These are phyloP conservation scores for Ericerus pela DNA, from an alignment of 1,140 invertebrate species.

Conservation along the genomic window DNA sequence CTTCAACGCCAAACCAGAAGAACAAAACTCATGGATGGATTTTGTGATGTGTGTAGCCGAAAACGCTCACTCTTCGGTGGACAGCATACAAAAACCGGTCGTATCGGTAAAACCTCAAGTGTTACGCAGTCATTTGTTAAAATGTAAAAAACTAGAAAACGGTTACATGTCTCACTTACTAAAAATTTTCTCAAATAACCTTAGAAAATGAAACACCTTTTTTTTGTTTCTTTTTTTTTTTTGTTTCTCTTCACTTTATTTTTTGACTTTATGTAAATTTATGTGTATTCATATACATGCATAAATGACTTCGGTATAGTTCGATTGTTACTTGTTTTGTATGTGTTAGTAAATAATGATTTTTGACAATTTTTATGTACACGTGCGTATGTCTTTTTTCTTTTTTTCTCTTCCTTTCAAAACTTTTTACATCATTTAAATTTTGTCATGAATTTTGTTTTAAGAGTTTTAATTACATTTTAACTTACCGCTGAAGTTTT, in stretches of 20 bases:
- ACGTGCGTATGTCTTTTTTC: too few species aligned
- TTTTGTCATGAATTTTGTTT: constrained; percentile 4
- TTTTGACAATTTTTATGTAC: too few species aligned
- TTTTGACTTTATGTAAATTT: too few species aligned
- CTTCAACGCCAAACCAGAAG: neutral
- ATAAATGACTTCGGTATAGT: too few species aligned
- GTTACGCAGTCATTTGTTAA: constrained; percentile 3
- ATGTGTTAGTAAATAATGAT: neutral
- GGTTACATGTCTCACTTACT: constrained; percentile 3
- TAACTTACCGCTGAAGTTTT: neutral
- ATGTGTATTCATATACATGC: too few species aligned
- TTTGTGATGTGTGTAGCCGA: constrained; percentile 1
- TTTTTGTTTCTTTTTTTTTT: constrained; percentile 1
- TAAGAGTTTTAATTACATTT: neutral
- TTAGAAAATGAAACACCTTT: neutral
- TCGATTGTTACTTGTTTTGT: too few species aligned
- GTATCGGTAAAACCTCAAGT: constrained; percentile 1
- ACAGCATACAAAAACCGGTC: neutral
- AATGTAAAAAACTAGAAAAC: constrained; percentile 7
- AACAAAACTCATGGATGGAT: constrained; percentile 14
- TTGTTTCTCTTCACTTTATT: too few species aligned
- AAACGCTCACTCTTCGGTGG: neutral
- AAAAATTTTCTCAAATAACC: constrained; percentile 7
- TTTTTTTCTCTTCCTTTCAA: neutral
- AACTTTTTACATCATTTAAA: neutral